Base-by-base conservation (phyloP, 37 sponge, comb jelly and placozoan species). In the Lycopodina hypogea region DNA sequence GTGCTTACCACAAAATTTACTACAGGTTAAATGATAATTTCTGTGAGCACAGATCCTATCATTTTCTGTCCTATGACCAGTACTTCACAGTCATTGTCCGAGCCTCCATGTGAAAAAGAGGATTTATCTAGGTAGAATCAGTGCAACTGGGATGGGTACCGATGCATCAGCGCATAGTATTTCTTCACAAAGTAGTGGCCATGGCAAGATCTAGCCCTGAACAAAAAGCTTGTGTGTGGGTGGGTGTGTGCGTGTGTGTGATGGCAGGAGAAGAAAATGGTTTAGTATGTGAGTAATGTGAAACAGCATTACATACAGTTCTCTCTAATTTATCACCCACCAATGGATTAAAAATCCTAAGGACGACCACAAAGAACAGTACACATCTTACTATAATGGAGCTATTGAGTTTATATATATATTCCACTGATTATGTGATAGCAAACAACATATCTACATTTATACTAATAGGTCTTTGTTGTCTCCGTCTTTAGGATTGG, bases 71-170 rank as follows among this genome's bases (percentile, higher is more conserved):
- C 99, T 17, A 87, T 74, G 52, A 93, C 96, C 34, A 90, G 81
- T 41, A 89, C 78, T 23, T 81, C 88, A 29, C 86, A 81, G 23
- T 87, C 93, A 7, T 90, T 71, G 57, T 93, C 94, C 12, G 92
- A 67, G 9, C 93, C 90, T 4, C 94, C 99, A 60, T 93, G 96
- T 3, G 90, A 81, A 77, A 89, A 93, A 39, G 92, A 84, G 14
- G 96, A 95, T 65, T 93, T 76, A n/a, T 90, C 92, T 4, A 90
- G 86, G 76, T 98, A 98, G 83, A 98, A 98, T 39, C 99, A 86
- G 56, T 95, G 96, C 59, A 98, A 67, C 76, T 93, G 88, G 51
- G 73, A 58, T 32, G 99, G 94, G 71, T 98, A 90, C 30, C 84
- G 75, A 87, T 95, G 92, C 74, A 98, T 81, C 83, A 90, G 90